phyloP scores from a whole-genome alignment of 1,140 invertebrate species.

The Oscheius sp. region DNA sequence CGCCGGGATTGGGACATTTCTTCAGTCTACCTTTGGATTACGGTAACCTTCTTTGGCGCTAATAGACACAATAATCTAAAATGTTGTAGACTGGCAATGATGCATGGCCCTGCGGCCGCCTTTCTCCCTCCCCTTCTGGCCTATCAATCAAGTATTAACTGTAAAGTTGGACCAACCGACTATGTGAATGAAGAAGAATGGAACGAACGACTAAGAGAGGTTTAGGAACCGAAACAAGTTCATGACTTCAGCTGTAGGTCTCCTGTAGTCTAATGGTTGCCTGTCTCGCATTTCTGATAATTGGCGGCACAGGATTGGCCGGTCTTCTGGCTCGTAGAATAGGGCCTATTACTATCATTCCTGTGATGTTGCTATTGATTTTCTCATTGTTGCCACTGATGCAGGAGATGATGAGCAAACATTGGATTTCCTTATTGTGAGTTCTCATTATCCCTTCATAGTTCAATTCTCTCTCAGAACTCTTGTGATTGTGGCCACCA shows the following conservation, averaged over 20 bases:
- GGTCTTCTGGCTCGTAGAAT: constrained; percentile 60
- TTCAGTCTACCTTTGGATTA: constrained; percentile 36
- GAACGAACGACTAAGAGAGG: not conserved
- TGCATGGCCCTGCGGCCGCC: constrained; percentile 39
- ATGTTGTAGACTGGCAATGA: constrained; percentile 28
- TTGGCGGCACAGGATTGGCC: constrained; percentile 62
- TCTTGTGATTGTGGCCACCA: constrained; percentile 48
- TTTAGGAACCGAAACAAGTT: constrained; percentile 1
- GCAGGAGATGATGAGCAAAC: constrained; percentile 51
- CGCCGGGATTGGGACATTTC: constrained; percentile 31
- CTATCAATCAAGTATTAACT: constrained; percentile 9
- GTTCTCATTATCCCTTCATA: constrained; percentile 28
- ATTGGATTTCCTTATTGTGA: constrained; percentile 56
- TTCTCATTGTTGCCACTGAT: constrained; percentile 59
- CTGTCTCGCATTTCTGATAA: constrained; percentile 59
- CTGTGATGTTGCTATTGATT: constrained; percentile 60
- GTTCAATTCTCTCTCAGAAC: constrained; percentile 52
- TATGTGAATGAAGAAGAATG: constrained; percentile 7
- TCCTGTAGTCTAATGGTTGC: constrained; percentile 47
- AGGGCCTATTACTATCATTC: constrained; percentile 53
- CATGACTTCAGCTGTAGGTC: constrained; percentile 39
- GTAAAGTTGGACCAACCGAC: not conserved
- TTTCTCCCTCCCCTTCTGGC: constrained; percentile 38
- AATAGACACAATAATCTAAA: not conserved
- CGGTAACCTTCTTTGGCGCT: constrained; percentile 14